Evolutionary conservation across 2,888 invertebrate genomes (phyloP), one percentile per base, ranked within the genome.

Genomic region (Incurvaria masculella): DNA sequence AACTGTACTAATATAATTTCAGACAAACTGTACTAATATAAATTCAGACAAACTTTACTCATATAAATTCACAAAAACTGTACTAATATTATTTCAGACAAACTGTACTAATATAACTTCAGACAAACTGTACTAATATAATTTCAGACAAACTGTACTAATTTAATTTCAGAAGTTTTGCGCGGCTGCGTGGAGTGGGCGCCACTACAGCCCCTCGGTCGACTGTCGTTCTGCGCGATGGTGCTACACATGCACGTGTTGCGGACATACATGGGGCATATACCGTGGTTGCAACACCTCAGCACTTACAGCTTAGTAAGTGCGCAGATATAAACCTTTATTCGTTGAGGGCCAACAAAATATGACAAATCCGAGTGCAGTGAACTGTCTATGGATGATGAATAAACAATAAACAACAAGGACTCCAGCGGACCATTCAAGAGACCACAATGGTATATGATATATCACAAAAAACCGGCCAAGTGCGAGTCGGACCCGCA

Each of bases 191-290:
- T 76, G 0, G 78, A 78, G 51, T 78, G 78, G 78, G 75, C 73
- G 3, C 78, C 76, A 0, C 53, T 78, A 1, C 76, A 76, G 53
- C 76, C 76, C 0, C 56, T 76, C 0, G 78, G 78, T 0, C 62
- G 76, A 6, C 60, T 78, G 60, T 76, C 78, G 0, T 78, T 76
- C 59, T 78, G 78, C 50, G 78, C 75, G n/a, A 76, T 78, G 75
- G 50, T 78, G 52, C 55, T 78, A 0, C 78, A 78, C 49, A 74
- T 78, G 0, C 75, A 75, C 0, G 57, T 78, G 0, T 55, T 76
- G 33, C 66, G 78, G 52, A 76, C 78, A 0, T 78, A 76, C 21
- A 75, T 76, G 2, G 78, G 78, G 0, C 76, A 76, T 48, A 62
- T 78, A 71, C 66, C 75, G 18, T 63, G 72, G 20, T 75, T 75